These are phyloP conservation scores for Cephus sareptanus DNA, from an alignment of 2,888 invertebrate species.

Conservation along the genomic window DNA sequence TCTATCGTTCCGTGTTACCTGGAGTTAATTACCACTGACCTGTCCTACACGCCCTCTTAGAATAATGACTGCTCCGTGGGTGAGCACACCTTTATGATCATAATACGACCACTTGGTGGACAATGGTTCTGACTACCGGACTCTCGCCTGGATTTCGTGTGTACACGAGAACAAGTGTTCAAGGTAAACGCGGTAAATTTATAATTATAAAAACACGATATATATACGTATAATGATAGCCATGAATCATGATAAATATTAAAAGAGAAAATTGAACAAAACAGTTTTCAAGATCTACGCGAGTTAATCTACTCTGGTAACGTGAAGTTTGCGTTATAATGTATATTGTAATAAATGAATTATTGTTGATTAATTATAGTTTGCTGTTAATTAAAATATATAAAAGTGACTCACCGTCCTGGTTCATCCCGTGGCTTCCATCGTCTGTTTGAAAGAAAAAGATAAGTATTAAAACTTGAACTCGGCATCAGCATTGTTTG, in stretches of 20 bases:
- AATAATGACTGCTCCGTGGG: neutral
- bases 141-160: neutral
- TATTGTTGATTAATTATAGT: neutral
- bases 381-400: neutral
- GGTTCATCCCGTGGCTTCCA: conserved; percentile 61
- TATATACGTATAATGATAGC: neutral
- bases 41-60: neutral
- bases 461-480: conserved; percentile 14
- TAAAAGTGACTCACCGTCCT: conserved; percentile 56
- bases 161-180: neutral
- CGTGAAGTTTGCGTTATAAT: neutral
- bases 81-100: neutral
- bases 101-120: neutral
- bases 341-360: neutral
- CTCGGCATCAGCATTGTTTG: neutral
- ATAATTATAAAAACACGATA: neutral
- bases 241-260: neutral
- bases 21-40: conserved; percentile 1
- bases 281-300: neutral
- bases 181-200: neutral
- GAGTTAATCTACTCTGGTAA: neutral
- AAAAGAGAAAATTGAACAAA: neutral
- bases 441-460: conserved; percentile 52
- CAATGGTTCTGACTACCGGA: neutral
- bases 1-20: conserved; percentile 4